A percentile compares a stretch with the other conserved stretches of the same genome.
phyloP scores from a whole-genome alignment of 2,797 vertebrate genomes.

The Adrianichthys oophorus region DNA sequence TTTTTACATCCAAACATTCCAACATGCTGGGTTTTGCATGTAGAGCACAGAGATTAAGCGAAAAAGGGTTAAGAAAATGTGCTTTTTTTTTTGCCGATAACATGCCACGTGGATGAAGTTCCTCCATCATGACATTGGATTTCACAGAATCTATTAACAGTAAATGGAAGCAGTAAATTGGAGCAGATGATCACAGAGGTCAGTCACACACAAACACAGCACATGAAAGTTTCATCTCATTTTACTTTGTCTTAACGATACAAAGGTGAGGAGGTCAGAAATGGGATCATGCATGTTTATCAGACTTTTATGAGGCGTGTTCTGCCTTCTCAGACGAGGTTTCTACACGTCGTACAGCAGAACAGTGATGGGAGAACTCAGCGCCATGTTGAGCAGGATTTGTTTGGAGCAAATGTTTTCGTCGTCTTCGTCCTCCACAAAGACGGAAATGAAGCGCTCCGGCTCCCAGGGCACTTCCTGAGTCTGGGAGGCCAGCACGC shows the following conservation, averaged over 20 bases:
- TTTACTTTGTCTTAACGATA: conserved; percentile 19
- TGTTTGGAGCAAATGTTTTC: conserved; percentile 57
- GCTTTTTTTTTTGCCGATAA: not conserved
- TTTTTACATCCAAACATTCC: no score
- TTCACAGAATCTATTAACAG: conserved; percentile 7
- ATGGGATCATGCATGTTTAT: conserved; percentile 2
- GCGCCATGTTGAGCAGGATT: conserved; percentile 51
- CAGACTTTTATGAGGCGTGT: not conserved
- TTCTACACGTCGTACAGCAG: conserved; percentile 63
- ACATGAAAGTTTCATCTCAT: conserved; percentile 16
- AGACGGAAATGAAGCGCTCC: conserved; percentile 50
- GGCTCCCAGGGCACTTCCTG: conserved; percentile 41
- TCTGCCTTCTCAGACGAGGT: no score
- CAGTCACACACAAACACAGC: conserved; percentile 7
- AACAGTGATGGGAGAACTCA: conserved; percentile 21
- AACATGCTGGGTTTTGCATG: not conserved
- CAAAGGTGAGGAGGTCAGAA: conserved; percentile 1
- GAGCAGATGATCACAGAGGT: conserved; percentile 32
- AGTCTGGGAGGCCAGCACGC: conserved; percentile 52
- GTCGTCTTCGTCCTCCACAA: conserved; percentile 64
- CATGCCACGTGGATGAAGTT: not conserved
- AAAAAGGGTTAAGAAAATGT: not conserved
- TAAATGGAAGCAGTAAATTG: no score
- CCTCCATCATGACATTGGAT: conserved; percentile 13
- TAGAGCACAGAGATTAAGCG: not conserved